Percentiles rank a stretch among this genome's conserved stretches.
These are phyloP conservation scores for Anableps anableps DNA, from an alignment of 2,797 vertebrate species.

Conservation along the genomic window DNA sequence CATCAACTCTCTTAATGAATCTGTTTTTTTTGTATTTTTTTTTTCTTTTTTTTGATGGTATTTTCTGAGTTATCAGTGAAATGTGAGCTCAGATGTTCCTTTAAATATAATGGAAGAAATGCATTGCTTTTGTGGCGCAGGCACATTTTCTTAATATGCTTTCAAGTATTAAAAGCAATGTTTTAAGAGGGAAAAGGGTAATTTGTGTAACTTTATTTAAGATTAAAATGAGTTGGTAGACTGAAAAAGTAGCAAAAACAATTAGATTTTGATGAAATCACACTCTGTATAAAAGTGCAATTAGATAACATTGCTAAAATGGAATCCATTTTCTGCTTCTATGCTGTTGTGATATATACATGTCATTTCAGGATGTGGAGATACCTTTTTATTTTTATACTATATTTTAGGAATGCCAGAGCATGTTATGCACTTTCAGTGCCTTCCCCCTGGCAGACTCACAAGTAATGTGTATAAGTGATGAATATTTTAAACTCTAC, in stretches of 20 bases:
- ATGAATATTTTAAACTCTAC: constrained; percentile 73
- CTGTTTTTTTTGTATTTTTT: constrained; percentile 51
- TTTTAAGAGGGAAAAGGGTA: constrained; percentile 16
- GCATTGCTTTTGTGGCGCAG: constrained; percentile 36
- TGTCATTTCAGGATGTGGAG: constrained; percentile 58
- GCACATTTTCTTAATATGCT: constrained; percentile 33
- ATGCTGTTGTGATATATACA: constrained; percentile 57
- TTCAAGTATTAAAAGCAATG: constrained; percentile 23
- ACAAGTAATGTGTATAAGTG: constrained; percentile 61
- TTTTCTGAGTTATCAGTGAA: constrained; percentile 41
- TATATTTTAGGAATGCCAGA: constrained; percentile 56
- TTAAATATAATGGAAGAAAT: constrained; percentile 25
- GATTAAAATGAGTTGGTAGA: background rate
- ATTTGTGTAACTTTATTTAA: background rate
- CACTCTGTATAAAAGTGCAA: background rate
- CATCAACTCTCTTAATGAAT: constrained; percentile 63
- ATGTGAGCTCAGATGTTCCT: constrained; percentile 49
- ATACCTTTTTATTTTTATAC: constrained; percentile 61
- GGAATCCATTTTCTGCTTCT: constrained; percentile 32
- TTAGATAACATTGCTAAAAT: background rate
- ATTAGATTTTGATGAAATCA: constrained; percentile 4
- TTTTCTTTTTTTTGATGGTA: too few species aligned
- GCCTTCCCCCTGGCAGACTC: constrained; percentile 48
- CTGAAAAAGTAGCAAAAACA: background rate
- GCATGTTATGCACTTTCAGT: constrained; percentile 63